Base-by-base conservation (phyloP, 2,113 vertebrate species). In the Ailuropoda melanoleuca region DNA sequence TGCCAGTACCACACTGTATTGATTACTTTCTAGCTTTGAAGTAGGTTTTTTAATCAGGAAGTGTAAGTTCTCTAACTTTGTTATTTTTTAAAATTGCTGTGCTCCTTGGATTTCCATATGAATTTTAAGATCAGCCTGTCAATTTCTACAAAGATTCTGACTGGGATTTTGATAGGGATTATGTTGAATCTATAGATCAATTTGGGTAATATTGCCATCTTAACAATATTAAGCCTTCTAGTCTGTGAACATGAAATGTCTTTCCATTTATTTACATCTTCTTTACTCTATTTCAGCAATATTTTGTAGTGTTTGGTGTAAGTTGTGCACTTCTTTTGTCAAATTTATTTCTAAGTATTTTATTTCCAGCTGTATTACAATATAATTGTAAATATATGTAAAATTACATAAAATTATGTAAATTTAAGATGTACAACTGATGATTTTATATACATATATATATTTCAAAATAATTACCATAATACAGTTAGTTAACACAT, bases 211-310 rank as follows among this genome's bases (percentile, higher is more conserved):
- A 93, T 39, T 90, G 34, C 6, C 48, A 82, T 81, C 12, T 93
- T 86, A 80, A 26, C 24, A 68, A 46, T 89, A 81, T 75, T 84
- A 80, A 80, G 17, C 74, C 17, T 80, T 93, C 17, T 7, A 43
- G n/a, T 92, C 53, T 88, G 29, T 72, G 62, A 81, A 80, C 10
- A 18, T 66, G 19, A 12, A 55, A 74, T 80, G 4, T 39, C 37
- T 88, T 88, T 88, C 90, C 23, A 84, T 88, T 92, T 97, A 94
- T 72, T 80, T 89, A 74, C 10, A 17, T 72, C 43, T 82, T 82
- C 18, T 46, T 88, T 66, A 34, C 23, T 90, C 92, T 96, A 21
- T 91, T 96, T 68, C 9, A 94, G 75, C 68, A 86, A 19, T 86
- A 8, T 93, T 89, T 90, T 95, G 3, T 68, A 70, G 56, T 74